A percentile compares a stretch with the other conserved stretches of the same genome.
These are phyloP conservation scores for Apteryx mantelli DNA, from an alignment of 2,113 vertebrate genomes.

Conservation along the genomic window DNA sequence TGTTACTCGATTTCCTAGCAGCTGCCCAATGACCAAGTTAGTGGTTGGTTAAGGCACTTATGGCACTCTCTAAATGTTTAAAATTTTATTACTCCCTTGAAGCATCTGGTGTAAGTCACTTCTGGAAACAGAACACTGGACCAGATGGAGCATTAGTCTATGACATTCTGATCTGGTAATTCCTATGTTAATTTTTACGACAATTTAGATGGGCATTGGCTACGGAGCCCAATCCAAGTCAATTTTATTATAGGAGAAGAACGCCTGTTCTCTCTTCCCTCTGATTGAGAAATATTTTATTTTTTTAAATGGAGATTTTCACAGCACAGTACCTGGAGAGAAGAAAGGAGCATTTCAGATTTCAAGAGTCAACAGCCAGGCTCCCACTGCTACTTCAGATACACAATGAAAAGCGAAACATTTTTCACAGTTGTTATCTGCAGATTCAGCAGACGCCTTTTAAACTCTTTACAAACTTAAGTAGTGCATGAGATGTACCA, in stretches of 20 bases:
- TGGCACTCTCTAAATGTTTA: neutral
- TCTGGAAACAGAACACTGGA: neutral
- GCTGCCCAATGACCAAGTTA: neutral
- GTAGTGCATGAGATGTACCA: neutral
- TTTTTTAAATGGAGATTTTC: neutral
- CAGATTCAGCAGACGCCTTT: neutral
- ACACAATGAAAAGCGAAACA: neutral
- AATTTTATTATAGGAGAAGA: neutral
- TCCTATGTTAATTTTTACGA: conserved; percentile 39
- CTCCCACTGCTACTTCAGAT: neutral
- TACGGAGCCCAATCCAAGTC: neutral
- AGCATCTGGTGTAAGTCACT: conserved; percentile 48
- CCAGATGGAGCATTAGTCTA: conserved; percentile 34
- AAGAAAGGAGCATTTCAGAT: neutral
- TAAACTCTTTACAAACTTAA: neutral
- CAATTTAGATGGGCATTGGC: neutral
- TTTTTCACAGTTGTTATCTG: conserved; percentile 12
- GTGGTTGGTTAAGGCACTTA: conserved; percentile 1
- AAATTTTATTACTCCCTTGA: conserved; percentile 49
- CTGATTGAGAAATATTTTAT: neutral
- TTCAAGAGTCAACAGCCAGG: neutral
- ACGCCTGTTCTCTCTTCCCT: rapidly evolving
- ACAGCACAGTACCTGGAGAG: neutral
- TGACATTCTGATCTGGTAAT: conserved; percentile 37
- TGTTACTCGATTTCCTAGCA: conserved; percentile 18